These are phyloP conservation scores for Sitta europaea DNA, from an alignment of 2,113 vertebrate genomes.

Conservation along the genomic window DNA sequence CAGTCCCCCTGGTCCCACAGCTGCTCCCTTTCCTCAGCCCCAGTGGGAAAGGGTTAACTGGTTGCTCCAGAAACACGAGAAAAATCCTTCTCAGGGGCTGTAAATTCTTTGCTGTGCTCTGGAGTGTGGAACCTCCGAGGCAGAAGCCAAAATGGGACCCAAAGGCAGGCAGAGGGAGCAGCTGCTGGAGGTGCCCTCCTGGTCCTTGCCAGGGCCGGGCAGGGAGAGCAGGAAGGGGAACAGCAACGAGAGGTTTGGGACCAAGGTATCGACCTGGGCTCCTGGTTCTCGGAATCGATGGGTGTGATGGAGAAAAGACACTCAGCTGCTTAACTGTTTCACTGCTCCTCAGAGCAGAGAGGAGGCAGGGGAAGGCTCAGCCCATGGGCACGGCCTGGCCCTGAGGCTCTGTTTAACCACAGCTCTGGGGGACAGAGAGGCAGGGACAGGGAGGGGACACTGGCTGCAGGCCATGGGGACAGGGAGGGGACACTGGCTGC, in stretches of 20 bases:
- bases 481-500: accelerated
- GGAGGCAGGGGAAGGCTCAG: neutral
- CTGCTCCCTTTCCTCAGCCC: neutral
- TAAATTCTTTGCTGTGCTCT: neutral
- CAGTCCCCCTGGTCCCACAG: accelerated
- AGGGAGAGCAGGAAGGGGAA: neutral
- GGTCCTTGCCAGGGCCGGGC: accelerated
- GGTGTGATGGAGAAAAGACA: accelerated
- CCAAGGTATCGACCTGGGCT: neutral
- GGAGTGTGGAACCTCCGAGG: neutral
- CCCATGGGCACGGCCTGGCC: accelerated
- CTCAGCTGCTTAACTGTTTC: neutral
- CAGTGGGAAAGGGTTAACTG: neutral
- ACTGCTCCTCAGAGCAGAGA: neutral
- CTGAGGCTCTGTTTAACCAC: accelerated
- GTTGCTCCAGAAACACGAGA: neutral
- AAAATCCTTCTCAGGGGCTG: neutral
- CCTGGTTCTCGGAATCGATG: neutral
- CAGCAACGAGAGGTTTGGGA: accelerated
- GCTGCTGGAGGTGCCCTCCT: accelerated
- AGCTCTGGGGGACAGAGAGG: neutral
- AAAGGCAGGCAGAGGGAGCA: accelerated
- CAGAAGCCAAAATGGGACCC: neutral
- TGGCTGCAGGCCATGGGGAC: no score
- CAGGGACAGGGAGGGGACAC: accelerated